Conservation (phyloP, 2,888 invertebrate species). For the Heliconius erato region DNA sequence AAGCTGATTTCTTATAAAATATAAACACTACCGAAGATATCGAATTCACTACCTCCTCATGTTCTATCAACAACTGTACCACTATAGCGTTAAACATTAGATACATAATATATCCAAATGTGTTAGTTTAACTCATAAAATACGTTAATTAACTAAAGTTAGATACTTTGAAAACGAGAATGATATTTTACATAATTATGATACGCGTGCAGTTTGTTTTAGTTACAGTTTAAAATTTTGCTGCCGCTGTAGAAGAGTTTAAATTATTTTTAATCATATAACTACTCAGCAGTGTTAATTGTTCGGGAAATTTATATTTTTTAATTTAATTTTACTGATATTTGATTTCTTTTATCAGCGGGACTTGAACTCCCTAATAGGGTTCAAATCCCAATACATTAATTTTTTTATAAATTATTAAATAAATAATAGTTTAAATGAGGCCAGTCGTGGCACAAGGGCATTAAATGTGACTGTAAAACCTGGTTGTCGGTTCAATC, state of each 20-base stretch:
- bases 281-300: background rate
- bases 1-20: no score
- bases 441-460: no score
- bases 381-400: no score
- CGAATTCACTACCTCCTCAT: background rate
- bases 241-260: background rate
- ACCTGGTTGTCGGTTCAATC: no score
- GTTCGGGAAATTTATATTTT: no score
- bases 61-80: background rate
- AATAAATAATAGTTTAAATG: no score
- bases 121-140: constrained; percentile 15
- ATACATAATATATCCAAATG: background rate
- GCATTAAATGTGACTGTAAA: no score
- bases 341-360: no score
- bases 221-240: constrained; percentile 20
- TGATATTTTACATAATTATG: constrained; percentile 25
- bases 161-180: constrained; percentile 13
- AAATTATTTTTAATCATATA: background rate
- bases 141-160: constrained; percentile 27
- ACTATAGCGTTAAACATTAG: background rate
- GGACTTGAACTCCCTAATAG: no score
- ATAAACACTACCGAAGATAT: background rate
- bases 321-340: no score
- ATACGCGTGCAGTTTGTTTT: constrained; percentile 17
- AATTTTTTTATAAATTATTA: no score